Evolutionary conservation across 2,888 invertebrate genomes (phyloP).

Genomic region (Chrysomela aeneicollis): DNA sequence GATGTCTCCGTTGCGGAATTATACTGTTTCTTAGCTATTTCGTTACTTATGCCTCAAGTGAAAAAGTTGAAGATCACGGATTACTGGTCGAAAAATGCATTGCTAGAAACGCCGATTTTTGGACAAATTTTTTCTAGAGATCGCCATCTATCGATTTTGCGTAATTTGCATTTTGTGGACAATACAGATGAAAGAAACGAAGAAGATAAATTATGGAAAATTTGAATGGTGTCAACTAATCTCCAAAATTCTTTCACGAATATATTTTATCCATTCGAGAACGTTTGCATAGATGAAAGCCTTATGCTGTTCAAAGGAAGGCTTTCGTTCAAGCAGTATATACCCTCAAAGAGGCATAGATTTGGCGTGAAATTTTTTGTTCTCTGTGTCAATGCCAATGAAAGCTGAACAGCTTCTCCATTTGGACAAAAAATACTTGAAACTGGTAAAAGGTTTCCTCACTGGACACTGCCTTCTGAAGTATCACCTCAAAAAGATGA

Average conservation of each 20-base stretch:
- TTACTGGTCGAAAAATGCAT: constrained; percentile 27
- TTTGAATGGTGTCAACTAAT: constrained; percentile 16
- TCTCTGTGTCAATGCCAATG: constrained; percentile 28
- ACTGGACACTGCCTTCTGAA: too few species aligned
- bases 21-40: constrained; percentile 27
- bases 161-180: constrained; percentile 24
- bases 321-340: constrained; percentile 34
- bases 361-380: constrained; percentile 19
- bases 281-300: constrained; percentile 34
- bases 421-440: too few species aligned
- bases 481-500: too few species aligned
- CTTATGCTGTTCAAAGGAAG: constrained; percentile 34
- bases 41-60: constrained; percentile 31
- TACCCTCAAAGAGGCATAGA: constrained; percentile 29
- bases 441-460: too few species aligned
- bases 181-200: constrained; percentile 15
- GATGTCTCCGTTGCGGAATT: constrained; percentile 22
- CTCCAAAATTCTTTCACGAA: constrained; percentile 21
- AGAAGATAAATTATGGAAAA: constrained; percentile 30
- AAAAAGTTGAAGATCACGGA: constrained; percentile 26
- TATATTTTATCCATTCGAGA: constrained; percentile 30
- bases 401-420: too few species aligned
- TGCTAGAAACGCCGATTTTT: constrained; percentile 27
- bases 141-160: constrained; percentile 23
- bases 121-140: constrained; percentile 19